Evolutionary conservation across 2,797 vertebrate species (phyloP).

Genomic region (Lophius americanus): DNA sequence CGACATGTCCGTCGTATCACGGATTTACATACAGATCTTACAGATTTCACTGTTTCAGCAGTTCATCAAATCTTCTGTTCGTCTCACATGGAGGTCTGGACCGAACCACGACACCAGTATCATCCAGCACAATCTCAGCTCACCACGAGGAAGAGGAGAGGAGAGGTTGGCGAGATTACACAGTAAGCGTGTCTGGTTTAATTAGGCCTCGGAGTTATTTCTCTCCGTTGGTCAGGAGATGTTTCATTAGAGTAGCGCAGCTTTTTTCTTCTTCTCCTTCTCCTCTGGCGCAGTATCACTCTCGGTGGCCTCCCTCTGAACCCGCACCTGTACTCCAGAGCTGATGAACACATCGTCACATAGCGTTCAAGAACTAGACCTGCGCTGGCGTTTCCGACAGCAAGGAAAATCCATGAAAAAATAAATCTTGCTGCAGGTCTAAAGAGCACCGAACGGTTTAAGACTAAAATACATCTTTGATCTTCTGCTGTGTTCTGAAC

Average conservation of each 20-base stretch:
- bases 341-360: slow-evolving; percentile 15
- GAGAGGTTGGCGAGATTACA: slow-evolving; percentile 6
- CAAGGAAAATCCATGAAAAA: too few relatives aligned
- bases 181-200: slow-evolving; percentile 46
- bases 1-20: too few relatives aligned
- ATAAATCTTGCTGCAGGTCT: too few relatives aligned
- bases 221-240: slow-evolving; percentile 15
- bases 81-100: too few relatives aligned
- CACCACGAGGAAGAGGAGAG: background rate
- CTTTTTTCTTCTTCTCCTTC: slow-evolving; percentile 18
- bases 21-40: too few relatives aligned
- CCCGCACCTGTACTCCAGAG: slow-evolving; percentile 4
- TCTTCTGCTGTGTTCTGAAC: too few relatives aligned
- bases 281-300: background rate
- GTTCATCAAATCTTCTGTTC: too few relatives aligned
- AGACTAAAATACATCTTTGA: too few relatives aligned
- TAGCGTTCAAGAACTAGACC: background rate
- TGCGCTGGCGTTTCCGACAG: too few relatives aligned
- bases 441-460: too few relatives aligned
- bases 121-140: slow-evolving; percentile 17
- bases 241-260: slow-evolving; percentile 39
- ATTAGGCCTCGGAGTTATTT: slow-evolving; percentile 39
- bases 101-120: background rate
- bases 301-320: slow-evolving; percentile 5
- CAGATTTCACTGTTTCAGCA: too few relatives aligned